These are phyloP conservation scores for Lampropteryx suffumata DNA, from an alignment of 2,888 invertebrate genomes.

Conservation along the genomic window DNA sequence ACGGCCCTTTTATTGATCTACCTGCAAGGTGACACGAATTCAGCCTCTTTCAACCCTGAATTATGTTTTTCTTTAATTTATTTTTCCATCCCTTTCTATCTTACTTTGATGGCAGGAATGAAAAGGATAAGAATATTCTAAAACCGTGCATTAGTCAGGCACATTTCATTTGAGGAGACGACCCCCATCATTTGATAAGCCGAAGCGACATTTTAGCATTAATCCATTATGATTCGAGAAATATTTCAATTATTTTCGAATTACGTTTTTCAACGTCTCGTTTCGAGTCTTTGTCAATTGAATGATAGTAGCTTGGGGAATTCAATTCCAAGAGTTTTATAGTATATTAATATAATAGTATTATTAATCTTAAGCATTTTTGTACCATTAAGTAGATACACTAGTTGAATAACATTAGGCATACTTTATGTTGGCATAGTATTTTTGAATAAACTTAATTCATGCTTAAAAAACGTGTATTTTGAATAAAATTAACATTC, in stretches of 20 bases:
- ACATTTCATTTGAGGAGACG: conserved; percentile 73
- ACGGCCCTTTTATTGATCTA: conserved; percentile 78
- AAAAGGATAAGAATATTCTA: conserved; percentile 47
- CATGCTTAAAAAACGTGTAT: too few species aligned
- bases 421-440: too few species aligned
- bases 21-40: conserved; percentile 76
- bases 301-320: not conserved
- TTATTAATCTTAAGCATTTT: too few species aligned
- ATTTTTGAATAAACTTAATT: too few species aligned
- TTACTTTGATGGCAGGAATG: conserved; percentile 28
- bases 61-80: conserved; percentile 75
- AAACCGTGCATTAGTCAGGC: conserved; percentile 63
- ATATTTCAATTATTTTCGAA: conserved; percentile 61
- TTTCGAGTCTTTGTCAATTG: conserved; percentile 1
- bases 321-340: not conserved
- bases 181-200: conserved; percentile 79
- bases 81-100: conserved; percentile 55
- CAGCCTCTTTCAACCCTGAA: conserved; percentile 66
- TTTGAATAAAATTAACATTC: too few species aligned
- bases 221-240: conserved; percentile 66
- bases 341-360: too few species aligned
- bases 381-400: too few species aligned
- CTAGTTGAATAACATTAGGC: too few species aligned
- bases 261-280: conserved; percentile 36
- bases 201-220: conserved; percentile 72